Evolutionary conservation across 2,797 vertebrate genomes (phyloP).

Genomic region (Sandelia bainsii): DNA sequence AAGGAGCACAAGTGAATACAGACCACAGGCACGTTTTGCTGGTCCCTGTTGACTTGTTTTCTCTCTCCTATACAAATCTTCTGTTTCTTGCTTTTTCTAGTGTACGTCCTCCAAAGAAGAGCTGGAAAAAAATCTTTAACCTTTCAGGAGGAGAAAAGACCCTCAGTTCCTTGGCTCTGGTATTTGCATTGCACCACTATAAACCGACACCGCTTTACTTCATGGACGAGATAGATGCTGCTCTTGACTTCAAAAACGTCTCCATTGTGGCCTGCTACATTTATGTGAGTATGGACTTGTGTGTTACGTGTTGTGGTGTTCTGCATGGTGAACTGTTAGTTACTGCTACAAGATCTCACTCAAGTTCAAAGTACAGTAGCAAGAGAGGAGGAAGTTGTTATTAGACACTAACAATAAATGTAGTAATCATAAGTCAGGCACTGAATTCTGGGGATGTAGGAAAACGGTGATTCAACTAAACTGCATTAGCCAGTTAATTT

Average conservation of each 20-base stretch:
- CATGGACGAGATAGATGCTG: slow-evolving; percentile 99
- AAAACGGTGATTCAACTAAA: neutral
- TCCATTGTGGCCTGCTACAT: slow-evolving; percentile 98
- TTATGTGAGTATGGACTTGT: slow-evolving; percentile 88
- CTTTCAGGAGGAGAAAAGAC: slow-evolving; percentile 98
- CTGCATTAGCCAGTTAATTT: slow-evolving; percentile 3
- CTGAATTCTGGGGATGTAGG: neutral
- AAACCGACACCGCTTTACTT: slow-evolving; percentile 98
- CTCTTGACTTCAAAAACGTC: slow-evolving; percentile 98
- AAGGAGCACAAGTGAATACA: neutral
- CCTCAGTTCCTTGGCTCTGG: slow-evolving; percentile 94
- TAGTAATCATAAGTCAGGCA: neutral
- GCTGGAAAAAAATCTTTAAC: slow-evolving; percentile 99
- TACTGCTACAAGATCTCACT: too few species aligned
- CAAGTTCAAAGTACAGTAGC: neutral
- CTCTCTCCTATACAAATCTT: neutral
- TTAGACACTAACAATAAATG: neutral
- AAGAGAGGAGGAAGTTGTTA: neutral
- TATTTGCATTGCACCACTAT: slow-evolving; percentile 97
- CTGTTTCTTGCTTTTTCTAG: slow-evolving; percentile 65
- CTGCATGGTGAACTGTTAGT: neutral
- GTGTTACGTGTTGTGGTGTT: neutral
- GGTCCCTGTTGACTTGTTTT: too few species aligned
- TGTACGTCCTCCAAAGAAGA: slow-evolving; percentile 97
- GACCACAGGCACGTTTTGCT: neutral